These are phyloP conservation scores for Tetragonisca angustula DNA, from an alignment of 2,888 invertebrate species.

Conservation along the genomic window DNA sequence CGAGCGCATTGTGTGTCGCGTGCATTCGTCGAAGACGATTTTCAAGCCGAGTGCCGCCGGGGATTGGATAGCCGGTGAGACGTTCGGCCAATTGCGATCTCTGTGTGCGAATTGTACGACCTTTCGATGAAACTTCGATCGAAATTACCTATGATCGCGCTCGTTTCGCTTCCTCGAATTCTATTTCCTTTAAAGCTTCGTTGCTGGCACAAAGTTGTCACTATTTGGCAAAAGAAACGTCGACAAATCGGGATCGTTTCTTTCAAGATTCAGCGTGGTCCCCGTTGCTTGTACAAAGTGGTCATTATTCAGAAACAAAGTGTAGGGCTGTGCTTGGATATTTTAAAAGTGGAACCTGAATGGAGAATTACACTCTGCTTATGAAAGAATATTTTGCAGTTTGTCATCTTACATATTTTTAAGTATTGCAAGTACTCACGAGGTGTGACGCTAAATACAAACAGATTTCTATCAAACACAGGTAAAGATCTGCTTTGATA, in stretches of 20 bases:
- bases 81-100: slow-evolving; percentile 1
- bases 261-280: too few relatives aligned
- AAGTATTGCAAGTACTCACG: too few relatives aligned
- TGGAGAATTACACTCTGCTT: too few relatives aligned
- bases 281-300: too few relatives aligned
- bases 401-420: too few relatives aligned
- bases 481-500: neutral
- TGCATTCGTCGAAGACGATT: slow-evolving; percentile 15
- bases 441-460: neutral
- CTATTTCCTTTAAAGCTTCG: neutral
- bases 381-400: too few relatives aligned
- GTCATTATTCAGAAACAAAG: too few relatives aligned
- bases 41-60: neutral
- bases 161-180: neutral
- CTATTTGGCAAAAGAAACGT: neutral
- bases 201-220: neutral
- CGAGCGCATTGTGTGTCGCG: neutral
- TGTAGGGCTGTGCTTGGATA: too few relatives aligned
- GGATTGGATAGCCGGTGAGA: neutral
- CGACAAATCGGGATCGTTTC: too few relatives aligned
- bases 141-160: neutral
- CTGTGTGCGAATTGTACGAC: neutral
- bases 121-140: neutral
- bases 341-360: too few relatives aligned
- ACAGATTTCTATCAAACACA: neutral